Evolutionary conservation across 2,797 vertebrate genomes (phyloP).

Genomic region (Dermochelys coriacea): DNA sequence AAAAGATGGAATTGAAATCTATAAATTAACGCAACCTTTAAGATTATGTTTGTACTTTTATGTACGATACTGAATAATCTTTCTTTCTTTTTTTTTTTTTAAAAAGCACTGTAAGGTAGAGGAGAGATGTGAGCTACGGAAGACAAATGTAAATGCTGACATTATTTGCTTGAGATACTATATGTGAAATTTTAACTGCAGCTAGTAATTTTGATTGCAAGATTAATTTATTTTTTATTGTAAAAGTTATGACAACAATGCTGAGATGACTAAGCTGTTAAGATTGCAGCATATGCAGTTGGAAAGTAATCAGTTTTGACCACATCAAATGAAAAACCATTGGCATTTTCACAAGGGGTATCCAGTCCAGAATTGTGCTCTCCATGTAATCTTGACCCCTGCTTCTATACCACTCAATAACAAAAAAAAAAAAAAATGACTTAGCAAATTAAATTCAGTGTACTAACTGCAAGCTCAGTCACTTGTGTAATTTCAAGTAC

Average conservation of each 20-base stretch:
- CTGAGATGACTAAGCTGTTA: conserved; percentile 58
- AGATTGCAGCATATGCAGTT: conserved; percentile 39
- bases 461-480: conserved; percentile 20
- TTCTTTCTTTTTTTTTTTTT: background rate
- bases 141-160: conserved; percentile 17
- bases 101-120: background rate
- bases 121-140: background rate
- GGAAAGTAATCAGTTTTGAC: conserved; percentile 47
- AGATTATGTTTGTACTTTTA: background rate
- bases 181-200: conserved; percentile 5
- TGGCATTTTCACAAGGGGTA: conserved; percentile 57
- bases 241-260: conserved; percentile 32
- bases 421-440: conserved; percentile 49
- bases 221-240: conserved; percentile 52
- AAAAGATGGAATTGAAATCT: background rate
- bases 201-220: conserved; percentile 21
- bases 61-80: background rate
- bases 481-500: conserved; percentile 12
- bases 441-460: conserved; percentile 50
- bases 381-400: conserved; percentile 55
- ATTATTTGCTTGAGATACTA: conserved; percentile 29
- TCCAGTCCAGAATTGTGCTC: conserved; percentile 42
- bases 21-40: background rate
- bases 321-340: conserved; percentile 57
- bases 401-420: conserved; percentile 36